Evolutionary conservation across 1,140 invertebrate genomes (phyloP).

Genomic region (Drosophila lacteicornis): DNA sequence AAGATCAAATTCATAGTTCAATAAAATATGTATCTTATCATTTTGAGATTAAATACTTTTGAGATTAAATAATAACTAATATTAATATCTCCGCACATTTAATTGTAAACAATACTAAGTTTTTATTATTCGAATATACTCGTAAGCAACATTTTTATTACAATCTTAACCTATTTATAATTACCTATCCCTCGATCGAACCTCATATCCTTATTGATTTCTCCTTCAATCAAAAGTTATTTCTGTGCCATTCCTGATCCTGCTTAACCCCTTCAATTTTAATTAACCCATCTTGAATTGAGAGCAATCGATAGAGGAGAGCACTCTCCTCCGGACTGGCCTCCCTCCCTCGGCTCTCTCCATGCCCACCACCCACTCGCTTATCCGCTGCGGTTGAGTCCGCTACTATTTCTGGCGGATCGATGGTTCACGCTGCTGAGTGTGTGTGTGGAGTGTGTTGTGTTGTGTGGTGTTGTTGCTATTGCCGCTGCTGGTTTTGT

Average conservation of each 20-base stretch:
- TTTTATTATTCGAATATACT: no score
- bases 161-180: background rate
- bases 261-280: conserved; percentile 8
- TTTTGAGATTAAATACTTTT: no score
- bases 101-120: no score
- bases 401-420: conserved; percentile 61
- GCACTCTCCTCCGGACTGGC: conserved; percentile 2
- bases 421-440: conserved; percentile 26
- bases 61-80: no score
- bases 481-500: conserved; percentile 31
- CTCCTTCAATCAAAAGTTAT: background rate
- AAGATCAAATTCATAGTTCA: no score
- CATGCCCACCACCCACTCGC: conserved; percentile 40
- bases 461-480: conserved; percentile 35
- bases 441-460: conserved; percentile 25
- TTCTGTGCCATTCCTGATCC: background rate
- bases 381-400: conserved; percentile 21
- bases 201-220: background rate
- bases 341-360: background rate
- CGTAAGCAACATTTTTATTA: no score
- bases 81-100: no score
- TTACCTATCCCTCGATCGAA: background rate
- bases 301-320: conserved; percentile 30
- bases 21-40: no score
- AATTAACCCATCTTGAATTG: conserved; percentile 32